phyloP scores from a whole-genome alignment of 53 echinoderm and acorn worm genomes.

The Zoroaster sp. region DNA sequence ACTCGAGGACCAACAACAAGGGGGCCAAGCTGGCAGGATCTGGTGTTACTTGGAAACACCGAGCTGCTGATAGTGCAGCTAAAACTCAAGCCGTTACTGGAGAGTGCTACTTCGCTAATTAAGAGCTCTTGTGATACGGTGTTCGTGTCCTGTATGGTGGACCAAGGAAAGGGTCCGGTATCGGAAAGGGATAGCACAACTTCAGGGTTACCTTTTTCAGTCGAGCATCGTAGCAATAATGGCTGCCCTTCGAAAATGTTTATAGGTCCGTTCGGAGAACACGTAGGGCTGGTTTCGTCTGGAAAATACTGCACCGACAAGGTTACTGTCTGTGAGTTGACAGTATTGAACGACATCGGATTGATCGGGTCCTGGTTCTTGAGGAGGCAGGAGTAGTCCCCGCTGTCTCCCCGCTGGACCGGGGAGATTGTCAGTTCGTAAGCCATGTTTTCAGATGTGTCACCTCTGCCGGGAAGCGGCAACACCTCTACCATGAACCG shows the following conservation, averaged over 20 bases:
- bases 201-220: constrained; percentile 2
- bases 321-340: not conserved
- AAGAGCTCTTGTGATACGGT: not conserved
- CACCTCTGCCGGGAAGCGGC: not conserved
- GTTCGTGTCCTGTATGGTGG: not conserved
- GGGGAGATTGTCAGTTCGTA: constrained; percentile 1
- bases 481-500: not conserved
- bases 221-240: not conserved
- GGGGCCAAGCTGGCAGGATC: constrained; percentile 17
- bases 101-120: not conserved
- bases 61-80: not conserved
- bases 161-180: not conserved
- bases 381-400: not conserved
- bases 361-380: not conserved
- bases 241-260: not conserved
- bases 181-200: not conserved
- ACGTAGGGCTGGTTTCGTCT: constrained; percentile 3
- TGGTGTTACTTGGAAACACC: not conserved
- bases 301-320: constrained; percentile 32
- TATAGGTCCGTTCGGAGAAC: constrained; percentile 2
- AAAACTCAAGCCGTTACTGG: not conserved
- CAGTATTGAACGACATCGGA: not conserved
- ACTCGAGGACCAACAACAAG: not conserved
- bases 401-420: not conserved
- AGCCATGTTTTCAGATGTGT: not conserved